phyloP scores from a whole-genome alignment of 2,888 invertebrate genomes.

The Stenchaetothrips biformis region DNA sequence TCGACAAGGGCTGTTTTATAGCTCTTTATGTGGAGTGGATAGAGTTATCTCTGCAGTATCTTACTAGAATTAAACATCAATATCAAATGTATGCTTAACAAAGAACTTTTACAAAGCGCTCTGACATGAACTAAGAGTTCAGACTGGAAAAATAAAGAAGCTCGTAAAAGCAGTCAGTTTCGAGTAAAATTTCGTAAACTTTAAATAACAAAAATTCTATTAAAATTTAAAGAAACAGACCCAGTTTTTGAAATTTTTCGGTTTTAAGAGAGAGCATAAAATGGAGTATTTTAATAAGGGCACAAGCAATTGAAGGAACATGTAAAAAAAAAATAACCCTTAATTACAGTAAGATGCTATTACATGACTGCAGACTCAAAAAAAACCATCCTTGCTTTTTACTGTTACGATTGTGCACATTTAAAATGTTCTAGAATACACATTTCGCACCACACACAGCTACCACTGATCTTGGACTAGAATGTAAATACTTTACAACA shows the following conservation, averaged over 20 bases:
- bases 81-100: too few relatives aligned
- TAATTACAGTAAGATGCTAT: not conserved
- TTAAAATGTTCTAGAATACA: not conserved
- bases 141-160: not conserved
- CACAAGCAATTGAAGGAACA: not conserved
- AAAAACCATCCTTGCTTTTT: not conserved
- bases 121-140: too few relatives aligned
- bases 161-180: not conserved
- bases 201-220: not conserved
- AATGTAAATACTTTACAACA: slow-evolving; percentile 20
- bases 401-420: not conserved
- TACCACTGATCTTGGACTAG: not conserved
- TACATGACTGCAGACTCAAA: not conserved
- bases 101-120: too few relatives aligned
- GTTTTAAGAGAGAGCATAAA: too few relatives aligned
- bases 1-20: too few relatives aligned
- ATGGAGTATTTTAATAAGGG: too few relatives aligned
- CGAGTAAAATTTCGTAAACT: not conserved
- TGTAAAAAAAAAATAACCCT: not conserved
- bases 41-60: too few relatives aligned
- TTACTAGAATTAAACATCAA: too few relatives aligned
- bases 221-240: not conserved
- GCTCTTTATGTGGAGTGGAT: too few relatives aligned
- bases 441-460: not conserved
- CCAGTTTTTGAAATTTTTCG: not conserved